Base-by-base conservation (phyloP, 2,888 invertebrate genomes). In the Aphrophora alni region DNA sequence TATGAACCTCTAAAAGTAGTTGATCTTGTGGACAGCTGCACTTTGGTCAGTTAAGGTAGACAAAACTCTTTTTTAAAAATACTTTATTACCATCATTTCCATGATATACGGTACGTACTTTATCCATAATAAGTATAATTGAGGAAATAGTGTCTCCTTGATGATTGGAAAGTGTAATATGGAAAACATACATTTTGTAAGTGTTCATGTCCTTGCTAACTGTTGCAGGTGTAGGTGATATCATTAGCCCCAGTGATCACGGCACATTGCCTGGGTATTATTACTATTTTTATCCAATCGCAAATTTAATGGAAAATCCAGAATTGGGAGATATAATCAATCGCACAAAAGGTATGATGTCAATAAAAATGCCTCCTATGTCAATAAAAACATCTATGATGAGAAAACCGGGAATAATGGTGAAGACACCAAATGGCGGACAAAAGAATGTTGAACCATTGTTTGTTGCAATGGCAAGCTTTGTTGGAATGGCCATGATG, bases 381-480 rank as follows among this genome's bases (percentile, higher is more conserved):
- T 59, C 76, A 1, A 74, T 51, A 25, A 75, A 69, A 28, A 72
- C 44, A 44, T 5, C 44, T 14, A 44, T 72, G 75, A 77, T 68
- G 77, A 72, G 21, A 26, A 27, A 17, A 51, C 24, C 38, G 26
- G 25, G 71, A 25, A 38, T 33, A 75, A 25, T 70, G 26, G n/a
- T 51, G 44, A 24, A 24, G 69, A 27, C 33, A 33, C 75, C 77
- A 71, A 76, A 4, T 73, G n/a, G 17, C 21, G 71, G n/a, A 86
- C 88, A 80, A 89, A 89, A 83, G 85, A 87, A 7, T 14, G 84
- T 90, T 70, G 90, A 90, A 85, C 91, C 91, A 21, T 86, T 91
- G 8, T 91, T 91, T 83, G 89, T 90, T 88, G 91, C 91, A 5
- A 89, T 91, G 83, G 90, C 91, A n/a, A 90, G 91, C 24, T 91